Conservation (phyloP, 2,888 invertebrate genomes). For the Arctia plantaginis region DNA sequence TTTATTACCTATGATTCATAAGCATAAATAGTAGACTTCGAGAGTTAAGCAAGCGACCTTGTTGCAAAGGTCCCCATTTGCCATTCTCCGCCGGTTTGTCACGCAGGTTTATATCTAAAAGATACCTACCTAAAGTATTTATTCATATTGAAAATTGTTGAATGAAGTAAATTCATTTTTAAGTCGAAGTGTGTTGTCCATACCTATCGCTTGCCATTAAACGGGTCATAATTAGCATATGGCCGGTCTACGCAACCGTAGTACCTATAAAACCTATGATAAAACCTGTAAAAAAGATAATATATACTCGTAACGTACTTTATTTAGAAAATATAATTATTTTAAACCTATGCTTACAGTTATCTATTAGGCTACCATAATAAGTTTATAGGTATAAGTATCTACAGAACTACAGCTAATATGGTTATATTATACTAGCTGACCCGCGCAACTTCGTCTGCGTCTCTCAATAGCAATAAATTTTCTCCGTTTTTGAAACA, state of each 20-base stretch:
- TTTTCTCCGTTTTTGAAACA: too few relatives aligned
- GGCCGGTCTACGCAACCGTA: not conserved
- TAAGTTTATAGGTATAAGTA: too few relatives aligned
- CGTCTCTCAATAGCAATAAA: too few relatives aligned
- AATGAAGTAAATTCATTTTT: not conserved
- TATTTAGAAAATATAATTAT: too few relatives aligned
- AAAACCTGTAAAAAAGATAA: too few relatives aligned
- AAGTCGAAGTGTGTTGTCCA: not conserved
- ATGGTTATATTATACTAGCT: too few relatives aligned
- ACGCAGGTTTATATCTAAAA: constrained; percentile 55
- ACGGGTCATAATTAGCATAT: not conserved
- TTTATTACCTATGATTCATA: constrained; percentile 49
- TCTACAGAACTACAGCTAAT: too few relatives aligned
- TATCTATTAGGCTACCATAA: too few relatives aligned
- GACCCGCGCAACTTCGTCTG: too few relatives aligned
- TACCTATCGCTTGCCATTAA: not conserved
- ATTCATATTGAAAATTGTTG: constrained; percentile 24
- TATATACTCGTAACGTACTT: too few relatives aligned
- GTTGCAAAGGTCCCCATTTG: constrained; percentile 70
- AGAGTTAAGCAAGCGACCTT: constrained; percentile 70
- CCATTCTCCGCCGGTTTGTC: constrained; percentile 75
- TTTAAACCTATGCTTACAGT: too few relatives aligned
- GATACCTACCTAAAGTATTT: constrained; percentile 44
- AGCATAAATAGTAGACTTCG: constrained; percentile 42
- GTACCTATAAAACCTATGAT: not conserved